Conservation (phyloP, 2,888 invertebrate species). For the Chloroclysta siterata region DNA sequence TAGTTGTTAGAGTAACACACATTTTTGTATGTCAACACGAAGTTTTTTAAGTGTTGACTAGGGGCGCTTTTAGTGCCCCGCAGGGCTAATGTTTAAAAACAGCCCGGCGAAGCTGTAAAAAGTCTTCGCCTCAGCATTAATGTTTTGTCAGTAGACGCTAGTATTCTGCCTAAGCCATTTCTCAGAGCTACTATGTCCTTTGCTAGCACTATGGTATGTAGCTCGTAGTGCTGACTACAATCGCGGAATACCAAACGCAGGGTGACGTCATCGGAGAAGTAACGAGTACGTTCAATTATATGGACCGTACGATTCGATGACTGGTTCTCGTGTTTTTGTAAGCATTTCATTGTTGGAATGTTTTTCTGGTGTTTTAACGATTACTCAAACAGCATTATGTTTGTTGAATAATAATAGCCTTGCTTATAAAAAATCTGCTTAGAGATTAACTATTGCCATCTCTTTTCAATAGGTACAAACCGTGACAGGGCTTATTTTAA, state of each 20-base stretch:
- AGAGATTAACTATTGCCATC: too few relatives aligned
- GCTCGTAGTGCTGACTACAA: slow-evolving; percentile 8
- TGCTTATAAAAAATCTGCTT: background rate
- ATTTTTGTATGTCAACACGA: too few relatives aligned
- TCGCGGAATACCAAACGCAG: slow-evolving; percentile 29
- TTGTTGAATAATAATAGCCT: slow-evolving; percentile 15
- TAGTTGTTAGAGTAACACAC: too few relatives aligned
- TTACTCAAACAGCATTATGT: slow-evolving; percentile 29
- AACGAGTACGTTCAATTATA: slow-evolving; percentile 28
- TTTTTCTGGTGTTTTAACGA: slow-evolving; percentile 33
- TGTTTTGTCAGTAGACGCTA: background rate
- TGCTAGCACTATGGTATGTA: background rate
- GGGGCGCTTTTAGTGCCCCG: too few relatives aligned
- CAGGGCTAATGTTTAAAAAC: too few relatives aligned
- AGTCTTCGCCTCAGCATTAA: background rate
- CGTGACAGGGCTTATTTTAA: too few relatives aligned
- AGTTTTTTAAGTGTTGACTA: too few relatives aligned
- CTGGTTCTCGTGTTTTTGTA: slow-evolving; percentile 34
- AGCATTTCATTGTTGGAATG: slow-evolving; percentile 31
- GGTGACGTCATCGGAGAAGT: slow-evolving; percentile 36
- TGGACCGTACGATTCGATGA: slow-evolving; percentile 35
- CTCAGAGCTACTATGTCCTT: background rate
- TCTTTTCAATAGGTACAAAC: too few relatives aligned
- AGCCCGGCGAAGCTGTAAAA: background rate
- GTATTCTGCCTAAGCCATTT: background rate